phyloP scores from a whole-genome alignment of 2,888 invertebrate genomes.

The Apotomis betuletana region DNA sequence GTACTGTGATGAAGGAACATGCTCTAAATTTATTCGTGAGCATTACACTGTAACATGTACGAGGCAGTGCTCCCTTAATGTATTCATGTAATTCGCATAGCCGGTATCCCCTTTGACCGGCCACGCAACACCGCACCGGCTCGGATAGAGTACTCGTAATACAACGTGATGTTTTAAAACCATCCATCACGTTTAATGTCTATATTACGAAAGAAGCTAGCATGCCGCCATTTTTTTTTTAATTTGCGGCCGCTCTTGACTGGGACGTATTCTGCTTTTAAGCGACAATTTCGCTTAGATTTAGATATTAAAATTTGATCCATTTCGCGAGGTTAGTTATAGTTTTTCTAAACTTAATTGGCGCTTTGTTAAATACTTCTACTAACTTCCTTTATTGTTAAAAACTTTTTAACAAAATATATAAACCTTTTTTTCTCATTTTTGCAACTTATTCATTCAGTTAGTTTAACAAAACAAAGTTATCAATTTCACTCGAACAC shows the following conservation, averaged over 20 bases:
- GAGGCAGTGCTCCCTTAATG: slow-evolving; percentile 80
- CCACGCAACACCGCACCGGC: slow-evolving; percentile 81
- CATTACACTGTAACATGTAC: slow-evolving; percentile 81
- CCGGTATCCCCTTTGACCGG: slow-evolving; percentile 83
- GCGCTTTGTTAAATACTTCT: not conserved
- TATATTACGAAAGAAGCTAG: slow-evolving; percentile 76
- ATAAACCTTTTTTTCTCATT: not conserved
- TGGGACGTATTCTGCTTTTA: slow-evolving; percentile 46
- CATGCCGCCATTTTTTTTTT: slow-evolving; percentile 62
- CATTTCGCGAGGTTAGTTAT: not conserved
- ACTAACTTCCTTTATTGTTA: not conserved
- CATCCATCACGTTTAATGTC: slow-evolving; percentile 82
- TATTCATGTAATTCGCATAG: slow-evolving; percentile 84
- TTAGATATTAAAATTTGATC: slow-evolving; percentile 47
- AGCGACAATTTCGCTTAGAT: slow-evolving; percentile 39
- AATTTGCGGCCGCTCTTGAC: slow-evolving; percentile 56
- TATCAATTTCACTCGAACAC: slow-evolving; percentile 71
- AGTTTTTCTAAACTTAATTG: not conserved
- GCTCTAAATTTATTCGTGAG: slow-evolving; percentile 81
- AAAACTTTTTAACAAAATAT: not conserved
- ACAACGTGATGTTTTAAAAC: slow-evolving; percentile 83
- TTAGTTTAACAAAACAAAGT: slow-evolving; percentile 53
- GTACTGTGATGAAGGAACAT: slow-evolving; percentile 75
- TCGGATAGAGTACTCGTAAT: slow-evolving; percentile 74
- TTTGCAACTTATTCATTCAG: not conserved